Evolutionary conservation across 2,888 invertebrate genomes (phyloP), one percentile per base, ranked within the genome.

Genomic region (Monoplex corrugatus): DNA sequence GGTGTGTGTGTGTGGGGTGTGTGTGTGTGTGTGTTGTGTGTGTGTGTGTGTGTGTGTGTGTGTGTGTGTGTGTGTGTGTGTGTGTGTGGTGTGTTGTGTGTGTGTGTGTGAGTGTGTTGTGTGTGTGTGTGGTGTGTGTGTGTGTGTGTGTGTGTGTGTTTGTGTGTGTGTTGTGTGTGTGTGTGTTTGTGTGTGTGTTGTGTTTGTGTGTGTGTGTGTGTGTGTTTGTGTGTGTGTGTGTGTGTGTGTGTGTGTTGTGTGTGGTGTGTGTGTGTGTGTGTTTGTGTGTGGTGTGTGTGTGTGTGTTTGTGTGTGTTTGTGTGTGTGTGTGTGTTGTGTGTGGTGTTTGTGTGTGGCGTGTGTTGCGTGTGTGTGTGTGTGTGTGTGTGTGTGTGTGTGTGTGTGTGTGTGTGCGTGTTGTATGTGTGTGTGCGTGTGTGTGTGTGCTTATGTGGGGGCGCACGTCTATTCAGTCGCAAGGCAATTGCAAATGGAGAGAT

Each of bases 151-250:
- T 82, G 38, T 82, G 43, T 82, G 28, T 43, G 32, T 44, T 43
- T 43, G 68, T 68, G 68, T 68, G 68, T 68, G 68, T 68, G 68
- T 68, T 68, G 68, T 68, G 68, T 68, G 68, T 68, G 68, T 68
- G 68, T 68, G 68, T 68, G 68, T n/a, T 23, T 68, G 68, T 68
- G 68, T 68, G n/a, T n/a, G 63, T 50, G 50, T 50, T 72, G 16
- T 72, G 72, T 72, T 13, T 72, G 72, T 72, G 16, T 72, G 72
- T 72, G 16, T 72, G 16, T 72, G 72, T 72, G 16, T 82, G 38
- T 82, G 43, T 82, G 28, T 43, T 16, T 44, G 43, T 43, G 68
- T 68, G 68, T 68, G 68, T 68, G 68, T 68, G 68, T 68, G 68
- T 68, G 68, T 68, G 68, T 68, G 68, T 68, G 68, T 68, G 68